Evolutionary conservation across 2,113 vertebrate genomes (phyloP), one percentile per base, ranked within the genome.

Genomic region (Suncus etruscus): DNA sequence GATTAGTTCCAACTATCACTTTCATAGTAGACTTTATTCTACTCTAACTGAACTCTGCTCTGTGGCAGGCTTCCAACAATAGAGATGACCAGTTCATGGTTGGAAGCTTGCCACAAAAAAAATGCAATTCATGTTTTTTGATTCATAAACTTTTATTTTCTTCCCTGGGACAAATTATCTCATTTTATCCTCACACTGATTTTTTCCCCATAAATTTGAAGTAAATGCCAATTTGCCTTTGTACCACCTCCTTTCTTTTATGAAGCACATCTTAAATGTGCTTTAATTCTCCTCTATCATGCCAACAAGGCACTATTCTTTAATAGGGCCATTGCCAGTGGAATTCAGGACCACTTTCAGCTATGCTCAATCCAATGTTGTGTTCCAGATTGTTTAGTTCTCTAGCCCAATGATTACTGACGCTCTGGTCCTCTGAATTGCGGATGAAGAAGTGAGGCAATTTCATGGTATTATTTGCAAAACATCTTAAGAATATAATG

Each of bases 401-500:
- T 61, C 18, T 20, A 61, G 18, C 18, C 7, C 15, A 87, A 10
- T 61, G 7, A 48, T 89, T 63, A 91, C 63, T 89, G 87, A 84
- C 84, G 58, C 88, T 54, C 50, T 69, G 80, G 51, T 24, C 25
- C 58, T 85, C 87, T 91, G 87, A 39, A 39, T 39, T 39, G 39
- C 5, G 39, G 39, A 3, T 39, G 39, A 5, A 39, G 5, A 39
- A 39, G 39, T 39, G 39, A 39, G 39, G 39, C 39, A 39, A 39
- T 39, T 94, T 92, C 92, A 84, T 89, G 89, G 82, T 94, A 66
- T 87, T 91, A 63, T 68, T 87, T 91, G 32, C 29, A 83, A 82
- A 92, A 87, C 22, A 31, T 92, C 25, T 80, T n/a, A 91, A 45
- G 76, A 89, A 87, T 92, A 69, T 29, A 87, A 15, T 89, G 3